Evolutionary conservation across 30 jellyfish, hydroid and myxozoan species (phyloP), one percentile per base, ranked within the genome.

Genomic region (Catostylus mosaicus): DNA sequence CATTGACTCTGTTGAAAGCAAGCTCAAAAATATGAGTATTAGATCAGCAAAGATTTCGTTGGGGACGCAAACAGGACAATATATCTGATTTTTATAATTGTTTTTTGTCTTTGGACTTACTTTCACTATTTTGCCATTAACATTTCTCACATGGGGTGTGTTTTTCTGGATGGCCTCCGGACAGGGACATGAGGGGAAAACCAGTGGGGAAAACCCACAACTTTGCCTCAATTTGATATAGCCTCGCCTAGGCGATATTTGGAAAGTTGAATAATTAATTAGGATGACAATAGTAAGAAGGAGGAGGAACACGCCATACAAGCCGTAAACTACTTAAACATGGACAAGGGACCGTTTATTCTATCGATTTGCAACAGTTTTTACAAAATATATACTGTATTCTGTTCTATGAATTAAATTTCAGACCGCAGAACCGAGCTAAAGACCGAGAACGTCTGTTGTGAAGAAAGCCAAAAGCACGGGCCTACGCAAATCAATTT

Each of bases 291-390:
- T 72, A 40, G 71, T 72, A n/a, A 22, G 47, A 52, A 46, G 23
- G 83, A n/a, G 70, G 30, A 47, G 67, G 67, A 72, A 72, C 83
- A 72, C 83, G 83, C 83, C 67, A 72, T 24, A 27, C 47, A 72
- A 30, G 83, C 83, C 22, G 83, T 72, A 72, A 72, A 47, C 83
- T 38, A 29, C 66, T 47, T 72, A 26, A 72, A 72, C 35, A 72
- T 72, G 83, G 67, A 46, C 35, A 46, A 72, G 46, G 66, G 23
- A 35, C 52, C n/a, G 31, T 46, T 38, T 31, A 50, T 72, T 47
- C 47, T 30, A 10, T 54, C 29, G 26, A 26, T 30, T 31, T 31
- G 14, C 26, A 7, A 31, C 77, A 65, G n/a, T 26, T 2, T 31
- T 3, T 23, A 31, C 38, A 33, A 5, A 8, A 43, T 3, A 11